Conservation (phyloP, 2,888 invertebrate species). For the Aphodius sticticus region DNA sequence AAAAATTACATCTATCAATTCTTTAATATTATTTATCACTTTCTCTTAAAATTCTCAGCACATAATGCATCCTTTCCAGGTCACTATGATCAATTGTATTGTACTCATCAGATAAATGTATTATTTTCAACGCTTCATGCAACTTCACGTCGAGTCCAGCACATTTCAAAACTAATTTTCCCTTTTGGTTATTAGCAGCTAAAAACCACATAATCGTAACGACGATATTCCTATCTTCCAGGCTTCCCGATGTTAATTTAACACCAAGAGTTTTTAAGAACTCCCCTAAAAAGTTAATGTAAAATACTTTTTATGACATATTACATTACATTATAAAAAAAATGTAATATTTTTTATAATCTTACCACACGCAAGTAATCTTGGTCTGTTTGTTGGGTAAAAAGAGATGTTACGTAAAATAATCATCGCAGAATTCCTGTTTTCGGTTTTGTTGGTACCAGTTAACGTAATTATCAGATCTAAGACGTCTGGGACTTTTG, state of each 20-base stretch:
- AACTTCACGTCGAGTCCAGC: slow-evolving; percentile 61
- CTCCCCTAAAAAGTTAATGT: slow-evolving; percentile 26
- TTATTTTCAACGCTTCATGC: slow-evolving; percentile 60
- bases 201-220: slow-evolving; percentile 72
- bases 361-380: slow-evolving; percentile 63
- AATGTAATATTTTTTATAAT: slow-evolving; percentile 23
- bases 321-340: no score
- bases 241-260: slow-evolving; percentile 49
- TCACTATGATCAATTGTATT: slow-evolving; percentile 48
- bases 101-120: slow-evolving; percentile 54
- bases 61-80: slow-evolving; percentile 52
- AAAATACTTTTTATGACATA: slow-evolving; percentile 9
- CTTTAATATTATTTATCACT: slow-evolving; percentile 37
- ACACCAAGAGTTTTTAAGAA: slow-evolving; percentile 28
- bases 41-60: slow-evolving; percentile 52
- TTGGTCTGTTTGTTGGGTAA: slow-evolving; percentile 62
- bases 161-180: slow-evolving; percentile 64
- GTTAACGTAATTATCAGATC: slow-evolving; percentile 56
- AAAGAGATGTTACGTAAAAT: slow-evolving; percentile 66
- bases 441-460: slow-evolving; percentile 45
- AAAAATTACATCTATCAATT: neutral
- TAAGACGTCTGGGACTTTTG: slow-evolving; percentile 59
- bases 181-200: slow-evolving; percentile 75
- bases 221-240: slow-evolving; percentile 60
- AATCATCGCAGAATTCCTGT: slow-evolving; percentile 58